These are phyloP conservation scores for Drosophila neocordata DNA, from an alignment of 1,140 invertebrate species.

Conservation along the genomic window DNA sequence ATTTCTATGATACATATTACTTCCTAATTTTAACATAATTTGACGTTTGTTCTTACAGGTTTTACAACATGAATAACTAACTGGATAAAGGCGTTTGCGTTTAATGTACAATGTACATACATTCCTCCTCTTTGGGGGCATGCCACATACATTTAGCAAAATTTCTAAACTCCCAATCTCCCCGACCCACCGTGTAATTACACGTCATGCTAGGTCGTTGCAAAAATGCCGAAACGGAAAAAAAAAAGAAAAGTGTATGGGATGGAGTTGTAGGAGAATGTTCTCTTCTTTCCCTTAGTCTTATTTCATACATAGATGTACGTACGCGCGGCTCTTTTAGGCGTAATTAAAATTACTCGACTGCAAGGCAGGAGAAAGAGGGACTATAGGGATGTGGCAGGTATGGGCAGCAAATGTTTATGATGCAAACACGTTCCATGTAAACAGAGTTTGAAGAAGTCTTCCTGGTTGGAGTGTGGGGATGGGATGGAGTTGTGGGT, in stretches of 20 bases:
- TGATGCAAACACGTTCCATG: conserved; percentile 72
- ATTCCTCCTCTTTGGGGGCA: conserved; percentile 53
- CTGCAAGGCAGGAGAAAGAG: conserved; percentile 27
- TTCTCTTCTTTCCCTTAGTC: conserved; percentile 23
- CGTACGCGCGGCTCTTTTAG: conserved; percentile 69
- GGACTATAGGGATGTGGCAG: background rate
- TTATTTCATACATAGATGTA: conserved; percentile 43
- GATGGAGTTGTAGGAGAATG: conserved; percentile 41
- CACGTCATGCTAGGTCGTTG: conserved; percentile 58
- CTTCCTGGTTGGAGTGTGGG: conserved; percentile 52
- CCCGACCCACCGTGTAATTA: conserved; percentile 54
- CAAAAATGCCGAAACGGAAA: conserved; percentile 48
- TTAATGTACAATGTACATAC: conserved; percentile 59
- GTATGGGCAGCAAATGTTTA: conserved; percentile 57
- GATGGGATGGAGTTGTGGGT: no score
- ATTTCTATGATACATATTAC: no score
- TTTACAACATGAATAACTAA: conserved; percentile 54
- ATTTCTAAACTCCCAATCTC: conserved; percentile 25
- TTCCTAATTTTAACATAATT: background rate
- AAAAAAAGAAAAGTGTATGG: conserved; percentile 32
- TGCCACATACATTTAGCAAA: conserved; percentile 74
- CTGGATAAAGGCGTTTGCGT: conserved; percentile 55
- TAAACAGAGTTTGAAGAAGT: conserved; percentile 50
- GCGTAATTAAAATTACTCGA: conserved; percentile 77
- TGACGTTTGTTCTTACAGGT: conserved; percentile 28